Percentiles rank a stretch among this genome's conserved stretches.
Evolutionary conservation across 2,888 invertebrate species (phyloP).

Genomic region (Limnephilus auricula): DNA sequence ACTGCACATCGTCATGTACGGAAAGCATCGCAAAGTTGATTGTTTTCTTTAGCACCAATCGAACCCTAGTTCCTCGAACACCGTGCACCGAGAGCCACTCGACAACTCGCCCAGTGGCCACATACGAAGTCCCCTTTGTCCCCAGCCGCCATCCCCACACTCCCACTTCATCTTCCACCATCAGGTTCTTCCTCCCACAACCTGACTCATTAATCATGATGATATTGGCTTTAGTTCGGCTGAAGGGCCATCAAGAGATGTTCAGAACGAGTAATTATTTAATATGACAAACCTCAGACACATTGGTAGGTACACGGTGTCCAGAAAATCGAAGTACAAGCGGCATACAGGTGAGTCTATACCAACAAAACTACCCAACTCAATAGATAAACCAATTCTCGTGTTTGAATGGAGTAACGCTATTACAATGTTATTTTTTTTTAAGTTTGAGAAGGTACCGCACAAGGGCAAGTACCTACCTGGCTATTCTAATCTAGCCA

Average conservation of each 20-base stretch:
- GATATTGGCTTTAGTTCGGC: conserved; percentile 10
- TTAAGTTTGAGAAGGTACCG: too few species aligned
- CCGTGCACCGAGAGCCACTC: not conserved
- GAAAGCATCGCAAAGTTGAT: not conserved
- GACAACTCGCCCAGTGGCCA: not conserved
- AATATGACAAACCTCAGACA: not conserved
- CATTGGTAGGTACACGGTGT: not conserved
- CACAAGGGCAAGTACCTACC: too few species aligned
- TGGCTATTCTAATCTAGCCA: too few species aligned
- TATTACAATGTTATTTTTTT: too few species aligned
- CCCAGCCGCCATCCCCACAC: not conserved
- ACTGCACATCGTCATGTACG: too few species aligned
- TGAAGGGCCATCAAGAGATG: not conserved
- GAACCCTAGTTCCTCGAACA: conserved; percentile 9
- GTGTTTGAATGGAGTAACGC: too few species aligned
- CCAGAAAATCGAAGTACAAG: not conserved
- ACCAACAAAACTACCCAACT: too few species aligned
- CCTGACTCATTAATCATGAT: conserved; percentile 17
- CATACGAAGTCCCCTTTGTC: conserved; percentile 7
- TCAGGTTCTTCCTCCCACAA: conserved; percentile 6
- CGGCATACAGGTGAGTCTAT: too few species aligned
- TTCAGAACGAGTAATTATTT: not conserved
- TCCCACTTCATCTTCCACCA: not conserved
- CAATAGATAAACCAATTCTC: too few species aligned
- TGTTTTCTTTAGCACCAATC: not conserved